Percentiles rank a stretch among this genome's conserved stretches.
Conservation (phyloP, 2,888 invertebrate genomes). For the Iselma pallidipennis region DNA sequence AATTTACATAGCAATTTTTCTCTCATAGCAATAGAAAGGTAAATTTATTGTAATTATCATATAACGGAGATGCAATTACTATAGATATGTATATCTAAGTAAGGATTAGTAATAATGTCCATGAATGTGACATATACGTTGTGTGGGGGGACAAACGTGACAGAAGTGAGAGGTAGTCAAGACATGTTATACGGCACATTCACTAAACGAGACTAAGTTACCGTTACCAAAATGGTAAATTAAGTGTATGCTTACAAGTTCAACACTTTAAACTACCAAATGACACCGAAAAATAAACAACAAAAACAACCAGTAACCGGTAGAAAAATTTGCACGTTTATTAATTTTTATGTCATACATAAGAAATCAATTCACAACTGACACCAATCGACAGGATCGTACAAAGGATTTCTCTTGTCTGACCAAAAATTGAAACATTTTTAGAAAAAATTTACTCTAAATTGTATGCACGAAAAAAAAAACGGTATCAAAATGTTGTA, state of each 20-base stretch:
- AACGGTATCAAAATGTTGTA: too few species aligned
- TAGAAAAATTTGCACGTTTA: too few species aligned
- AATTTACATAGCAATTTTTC: neutral
- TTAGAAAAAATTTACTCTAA: too few species aligned
- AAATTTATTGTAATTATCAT: neutral
- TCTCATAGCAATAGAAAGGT: neutral
- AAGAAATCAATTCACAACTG: too few species aligned
- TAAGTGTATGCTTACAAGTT: neutral
- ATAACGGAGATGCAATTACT: slow-evolving; percentile 1
- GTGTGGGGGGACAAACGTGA: slow-evolving; percentile 1
- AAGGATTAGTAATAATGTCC: neutral
- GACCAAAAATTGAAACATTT: too few species aligned
- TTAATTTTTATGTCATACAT: too few species aligned
- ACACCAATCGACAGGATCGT: too few species aligned
- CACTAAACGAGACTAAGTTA: slow-evolving; percentile 8
- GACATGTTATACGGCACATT: slow-evolving; percentile 7
- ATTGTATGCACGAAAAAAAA: too few species aligned
- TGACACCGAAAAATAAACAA: too few species aligned
- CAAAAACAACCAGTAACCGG: too few species aligned
- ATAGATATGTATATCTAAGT: neutral
- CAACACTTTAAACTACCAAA: neutral
- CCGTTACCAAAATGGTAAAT: slow-evolving; percentile 5
- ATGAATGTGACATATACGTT: slow-evolving; percentile 4
- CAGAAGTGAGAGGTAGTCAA: neutral
- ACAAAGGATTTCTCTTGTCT: too few species aligned